Base-by-base conservation (phyloP, 2,113 vertebrate genomes). In the Oncorhynchus masou region DNA sequence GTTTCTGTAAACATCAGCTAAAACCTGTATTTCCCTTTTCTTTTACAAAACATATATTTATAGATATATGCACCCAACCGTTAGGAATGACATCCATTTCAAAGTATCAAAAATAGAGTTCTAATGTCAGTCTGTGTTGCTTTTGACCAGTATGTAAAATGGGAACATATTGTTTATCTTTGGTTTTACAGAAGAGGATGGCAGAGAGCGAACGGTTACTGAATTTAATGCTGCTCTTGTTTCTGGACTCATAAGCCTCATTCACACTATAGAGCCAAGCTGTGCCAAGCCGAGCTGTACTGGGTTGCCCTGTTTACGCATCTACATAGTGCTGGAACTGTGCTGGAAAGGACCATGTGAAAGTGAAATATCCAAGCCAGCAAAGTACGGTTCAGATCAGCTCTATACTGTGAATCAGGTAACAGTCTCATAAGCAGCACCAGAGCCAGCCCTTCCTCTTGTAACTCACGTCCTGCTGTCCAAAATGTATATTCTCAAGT, bases 1-100 rank as follows among this genome's bases (percentile, higher is more conserved):
- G 95, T 94, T 95, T 93, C 95, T 34, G 96, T 98, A 97, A 98
- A 99, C 96, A 94, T 96, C 92, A 94, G 84, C 92, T 90, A 92
- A 97, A 54, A 94, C 91, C 94, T 94, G 94, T 95, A 95, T 95
- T 94, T 95, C 93, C 94, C 94, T 95, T 95, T 94, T 94, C 93
- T 93, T 95, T 95, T 95, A 96, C 92, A 96, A 95, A 95, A 94
- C 86, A 85, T 73, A 60, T 51, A 13, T 74, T 57, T 54, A 27
- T 27, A 51, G 8, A 34, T 65, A 73, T 70, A 73, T 62, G 51
- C 80, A 85, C 78, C 85, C 85, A 94, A 91, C 88, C 87, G 91
- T 92, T 89, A 95, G 94, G 92, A 96, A 96, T 93, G 96, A 95
- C 93, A 94, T 95, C 94, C 94, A 88, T 90, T 91, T 92, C 74